Base-by-base conservation (phyloP, 2,888 invertebrate genomes). In the Rosalia funebris region DNA sequence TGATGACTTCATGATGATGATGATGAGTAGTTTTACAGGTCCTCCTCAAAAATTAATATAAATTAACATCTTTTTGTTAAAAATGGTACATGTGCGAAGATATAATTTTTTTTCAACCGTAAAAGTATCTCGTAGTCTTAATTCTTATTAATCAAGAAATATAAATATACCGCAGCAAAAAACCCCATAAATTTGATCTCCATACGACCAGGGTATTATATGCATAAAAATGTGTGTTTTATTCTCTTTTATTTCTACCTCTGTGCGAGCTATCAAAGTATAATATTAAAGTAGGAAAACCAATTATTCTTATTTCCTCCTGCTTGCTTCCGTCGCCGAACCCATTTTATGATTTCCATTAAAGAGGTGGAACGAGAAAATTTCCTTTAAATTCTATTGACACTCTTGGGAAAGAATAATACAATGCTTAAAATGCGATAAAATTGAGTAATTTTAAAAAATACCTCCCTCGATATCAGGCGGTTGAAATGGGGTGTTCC, bases 281-380 rank as follows among this genome's bases (percentile, higher is more conserved):
- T 32, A 41, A 14, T 39, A 14, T 53, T 41, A 32, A 53, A 16
- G 31, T 17, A 53, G 52, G 52, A 53, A 53, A 53, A 53, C 42
- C 52, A 53, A 53, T 53, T 53, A 53, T 42, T 42, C 52, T 53
- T 42, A 53, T 53, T 53, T 53, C 52, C 31, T 42, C 42, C 42
- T 20, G 12, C 52, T 53, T 42, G 41, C 52, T 53, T 53, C 52
- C 42, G 19, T 42, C 52, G 20, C 31, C 25, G 31, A 31, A 31
- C 25, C 11, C 31, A 45, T 45, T 45, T 11, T 12, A 42, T 53
- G 42, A 53, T 32, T 41, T 42, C 41, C 52, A 42, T 42, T 53
- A 42, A 53, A 31, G 41, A 39, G 32, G 12, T 3, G 52, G 41
- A 52, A 41, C 36, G 41, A 31, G 52, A 20, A 52, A 52, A 42